phyloP scores from a whole-genome alignment of 2,113 vertebrate genomes.

The Odocoileus virginianus region DNA sequence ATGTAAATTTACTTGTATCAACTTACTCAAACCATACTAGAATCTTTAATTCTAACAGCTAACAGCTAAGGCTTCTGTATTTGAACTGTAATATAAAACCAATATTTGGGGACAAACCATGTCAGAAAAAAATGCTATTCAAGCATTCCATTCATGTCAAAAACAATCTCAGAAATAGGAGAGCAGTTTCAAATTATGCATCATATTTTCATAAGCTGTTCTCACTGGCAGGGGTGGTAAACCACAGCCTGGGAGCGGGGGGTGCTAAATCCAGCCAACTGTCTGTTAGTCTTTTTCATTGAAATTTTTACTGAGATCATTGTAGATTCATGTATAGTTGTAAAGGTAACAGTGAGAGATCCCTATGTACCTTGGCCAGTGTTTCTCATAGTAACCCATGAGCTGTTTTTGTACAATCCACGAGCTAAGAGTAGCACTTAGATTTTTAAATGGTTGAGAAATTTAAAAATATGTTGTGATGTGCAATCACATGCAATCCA shows the following conservation, averaged over 20 bases:
- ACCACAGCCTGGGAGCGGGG: neutral
- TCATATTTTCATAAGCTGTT: slow-evolving; percentile 48
- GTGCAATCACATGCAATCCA: neutral
- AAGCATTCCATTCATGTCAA: neutral
- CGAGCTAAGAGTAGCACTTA: neutral
- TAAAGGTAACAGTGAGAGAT: neutral
- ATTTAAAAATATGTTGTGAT: neutral
- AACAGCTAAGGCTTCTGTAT: neutral
- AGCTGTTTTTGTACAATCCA: neutral
- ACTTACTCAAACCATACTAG: neutral
- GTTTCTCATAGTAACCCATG: neutral
- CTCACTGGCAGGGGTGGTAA: neutral
- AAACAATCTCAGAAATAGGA: slow-evolving; percentile 40
- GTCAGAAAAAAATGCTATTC: neutral
- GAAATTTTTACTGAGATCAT: neutral
- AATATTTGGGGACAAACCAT: neutral
- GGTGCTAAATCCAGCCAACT: neutral
- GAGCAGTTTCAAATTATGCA: slow-evolving; percentile 64
- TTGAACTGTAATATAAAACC: neutral
- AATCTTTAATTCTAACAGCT: neutral
- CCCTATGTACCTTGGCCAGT: rapidly evolving
- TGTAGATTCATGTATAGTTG: neutral
- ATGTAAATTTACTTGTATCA: neutral
- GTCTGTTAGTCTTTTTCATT: neutral
- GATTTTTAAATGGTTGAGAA: neutral